A percentile compares a stretch with the other conserved stretches of the same genome.
These are phyloP conservation scores for Chelonoidis abingdonii DNA, from an alignment of 2,113 vertebrate genomes.

Conservation along the genomic window DNA sequence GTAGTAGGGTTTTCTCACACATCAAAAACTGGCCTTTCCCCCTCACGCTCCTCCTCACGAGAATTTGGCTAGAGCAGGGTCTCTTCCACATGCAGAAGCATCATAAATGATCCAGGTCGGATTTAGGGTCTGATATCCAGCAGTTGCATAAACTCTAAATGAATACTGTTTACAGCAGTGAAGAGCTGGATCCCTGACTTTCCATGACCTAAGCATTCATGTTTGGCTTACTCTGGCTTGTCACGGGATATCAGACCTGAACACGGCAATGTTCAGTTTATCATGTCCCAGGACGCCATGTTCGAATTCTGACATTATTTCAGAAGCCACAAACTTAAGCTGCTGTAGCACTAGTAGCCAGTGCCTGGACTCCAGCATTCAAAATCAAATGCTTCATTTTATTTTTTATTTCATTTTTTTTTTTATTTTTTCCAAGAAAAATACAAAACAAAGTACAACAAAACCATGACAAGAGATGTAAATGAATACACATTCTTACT, in stretches of 20 bases:
- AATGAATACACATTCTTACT: constrained; percentile 7
- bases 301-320: background rate
- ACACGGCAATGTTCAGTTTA: background rate
- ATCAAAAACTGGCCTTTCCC: background rate
- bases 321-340: background rate
- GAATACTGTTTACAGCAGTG: background rate
- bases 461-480: constrained; percentile 17
- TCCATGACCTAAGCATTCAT: background rate
- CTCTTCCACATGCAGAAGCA: background rate
- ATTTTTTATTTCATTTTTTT: accelerated
- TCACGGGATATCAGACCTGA: background rate
- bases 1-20: background rate
- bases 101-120: background rate
- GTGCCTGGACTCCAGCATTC: accelerated
- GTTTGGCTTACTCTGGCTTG: background rate
- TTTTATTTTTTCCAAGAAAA: background rate
- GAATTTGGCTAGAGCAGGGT: background rate
- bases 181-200: background rate
- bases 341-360: background rate
- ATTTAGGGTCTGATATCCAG: background rate
- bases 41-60: background rate
- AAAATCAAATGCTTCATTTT: background rate
- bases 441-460: constrained; percentile 14
- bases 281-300: background rate
- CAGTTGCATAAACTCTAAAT: accelerated